Evolutionary conservation across 2,797 vertebrate genomes (phyloP).

Genomic region (Darevskia mixta): DNA sequence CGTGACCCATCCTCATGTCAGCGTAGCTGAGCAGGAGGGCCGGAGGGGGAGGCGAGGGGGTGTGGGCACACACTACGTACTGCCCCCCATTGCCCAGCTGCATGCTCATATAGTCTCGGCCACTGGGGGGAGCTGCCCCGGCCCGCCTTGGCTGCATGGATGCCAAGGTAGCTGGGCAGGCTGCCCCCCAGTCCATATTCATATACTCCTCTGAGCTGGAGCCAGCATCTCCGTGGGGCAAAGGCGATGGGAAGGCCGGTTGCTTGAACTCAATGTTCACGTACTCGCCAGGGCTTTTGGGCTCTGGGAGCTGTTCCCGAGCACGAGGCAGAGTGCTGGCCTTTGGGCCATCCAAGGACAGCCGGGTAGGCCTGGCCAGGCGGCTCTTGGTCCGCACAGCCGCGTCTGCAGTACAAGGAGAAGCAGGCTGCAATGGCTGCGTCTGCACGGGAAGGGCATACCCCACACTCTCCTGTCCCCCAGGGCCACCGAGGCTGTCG

Average conservation of each 20-base stretch:
- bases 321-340: slow-evolving; percentile 87
- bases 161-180: slow-evolving; percentile 64
- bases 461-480: slow-evolving; percentile 53
- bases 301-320: slow-evolving; percentile 84
- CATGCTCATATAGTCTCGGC: slow-evolving; percentile 84
- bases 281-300: slow-evolving; percentile 89
- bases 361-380: slow-evolving; percentile 82
- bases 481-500: slow-evolving; percentile 80
- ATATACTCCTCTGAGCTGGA: slow-evolving; percentile 81
- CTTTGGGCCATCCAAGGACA: slow-evolving; percentile 84
- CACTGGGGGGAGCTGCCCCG: slow-evolving; percentile 34
- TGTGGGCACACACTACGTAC: slow-evolving; percentile 75
- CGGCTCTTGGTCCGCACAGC: slow-evolving; percentile 79
- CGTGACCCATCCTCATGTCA: slow-evolving; percentile 73
- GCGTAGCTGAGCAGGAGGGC: slow-evolving; percentile 73
- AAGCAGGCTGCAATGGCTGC: slow-evolving; percentile 59
- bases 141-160: slow-evolving; percentile 51
- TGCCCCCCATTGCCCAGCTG: slow-evolving; percentile 70
- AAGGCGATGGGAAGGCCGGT: slow-evolving; percentile 72
- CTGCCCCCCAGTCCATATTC: slow-evolving; percentile 84
- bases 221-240: slow-evolving; percentile 66
- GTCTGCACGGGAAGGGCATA: slow-evolving; percentile 47
- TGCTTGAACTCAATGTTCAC: slow-evolving; percentile 88
- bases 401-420: slow-evolving; percentile 78
- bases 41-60: slow-evolving; percentile 66